Evolutionary conservation across 2,113 vertebrate genomes (phyloP), one percentile per base, ranked within the genome.

Genomic region (Phaethornis superciliosus): DNA sequence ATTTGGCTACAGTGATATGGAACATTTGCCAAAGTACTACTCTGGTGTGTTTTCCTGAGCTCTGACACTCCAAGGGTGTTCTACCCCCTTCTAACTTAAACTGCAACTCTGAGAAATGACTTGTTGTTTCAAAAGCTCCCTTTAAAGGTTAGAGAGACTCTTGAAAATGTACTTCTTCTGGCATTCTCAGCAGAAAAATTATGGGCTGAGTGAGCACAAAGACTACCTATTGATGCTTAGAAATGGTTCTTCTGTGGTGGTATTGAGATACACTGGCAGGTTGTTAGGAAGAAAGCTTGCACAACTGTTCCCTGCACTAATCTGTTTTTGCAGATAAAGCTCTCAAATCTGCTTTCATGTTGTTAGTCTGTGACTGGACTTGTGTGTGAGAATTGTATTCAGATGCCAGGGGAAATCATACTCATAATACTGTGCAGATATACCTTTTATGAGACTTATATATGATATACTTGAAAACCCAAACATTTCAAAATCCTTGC

Each of bases 21-120:
- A 94, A 71, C 63, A 30, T 72, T 93, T 97, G 96, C 93, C 95
- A 96, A 95, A 93, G 81, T 83, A 60, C 79, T 94, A 74, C 55
- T 83, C 60, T 83, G 42, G 35, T 68, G 55, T 52, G 72, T 88
- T 95, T 91, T 88, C 91, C 60, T 90, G 40, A 88, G 69, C 72
- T 95, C 49, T 88, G 80, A 88, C 62, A 85, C 88, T 84, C 90
- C 71, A 65, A 81, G 89, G 52, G 72, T 91, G 76, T 93, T 94
- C 76, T 78, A 78, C 81, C 35, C 78, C 79, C 27, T 9, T 91
- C 60, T 81, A 85, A 67, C 56, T 90, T 81, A 81, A 54, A 58
- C 19, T 69, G 54, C 30, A 91, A 76, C 62, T 92, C 76, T 88
- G 69, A 90, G 80, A 94, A 97, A 94, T 88, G 17, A 78, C 77